Conservation (phyloP, 2,113 vertebrate genomes). For the Eclectus roratus region DNA sequence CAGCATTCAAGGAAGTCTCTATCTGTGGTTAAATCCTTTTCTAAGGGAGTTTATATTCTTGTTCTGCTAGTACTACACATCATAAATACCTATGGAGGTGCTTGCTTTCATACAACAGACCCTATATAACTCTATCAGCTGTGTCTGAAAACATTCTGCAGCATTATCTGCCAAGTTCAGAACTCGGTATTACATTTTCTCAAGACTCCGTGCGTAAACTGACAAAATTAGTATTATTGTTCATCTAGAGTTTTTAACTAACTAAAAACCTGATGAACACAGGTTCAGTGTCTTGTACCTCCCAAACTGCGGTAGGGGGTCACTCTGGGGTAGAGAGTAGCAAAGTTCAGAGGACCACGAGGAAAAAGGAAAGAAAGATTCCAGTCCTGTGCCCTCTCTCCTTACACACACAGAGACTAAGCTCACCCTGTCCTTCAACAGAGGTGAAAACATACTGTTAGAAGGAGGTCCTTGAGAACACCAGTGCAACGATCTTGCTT, state of each 20-base stretch:
- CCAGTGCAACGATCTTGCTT: neutral
- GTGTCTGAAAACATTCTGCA: neutral
- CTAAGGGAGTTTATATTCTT: neutral
- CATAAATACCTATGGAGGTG: neutral
- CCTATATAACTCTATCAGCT: neutral
- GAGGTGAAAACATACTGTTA: neutral
- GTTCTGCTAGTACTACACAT: neutral
- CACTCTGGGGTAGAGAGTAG: neutral
- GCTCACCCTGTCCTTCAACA: neutral
- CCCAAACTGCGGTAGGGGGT: too few species aligned
- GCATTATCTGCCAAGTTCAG: neutral
- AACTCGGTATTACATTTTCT: neutral
- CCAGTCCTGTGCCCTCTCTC: neutral
- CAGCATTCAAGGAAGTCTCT: conserved; percentile 46
- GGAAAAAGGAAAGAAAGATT: neutral
- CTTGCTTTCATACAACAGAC: neutral
- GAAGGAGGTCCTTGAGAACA: neutral
- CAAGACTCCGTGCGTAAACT: rapidly evolving
- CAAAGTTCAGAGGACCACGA: neutral
- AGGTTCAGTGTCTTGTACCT: neutral
- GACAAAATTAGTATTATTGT: neutral
- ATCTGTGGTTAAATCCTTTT: neutral
- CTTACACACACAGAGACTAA: neutral
- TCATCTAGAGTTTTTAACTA: neutral
- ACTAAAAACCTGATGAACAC: neutral